Base-by-base conservation (phyloP, 1,140 invertebrate genomes). In the Drosophila kohkoa region DNA sequence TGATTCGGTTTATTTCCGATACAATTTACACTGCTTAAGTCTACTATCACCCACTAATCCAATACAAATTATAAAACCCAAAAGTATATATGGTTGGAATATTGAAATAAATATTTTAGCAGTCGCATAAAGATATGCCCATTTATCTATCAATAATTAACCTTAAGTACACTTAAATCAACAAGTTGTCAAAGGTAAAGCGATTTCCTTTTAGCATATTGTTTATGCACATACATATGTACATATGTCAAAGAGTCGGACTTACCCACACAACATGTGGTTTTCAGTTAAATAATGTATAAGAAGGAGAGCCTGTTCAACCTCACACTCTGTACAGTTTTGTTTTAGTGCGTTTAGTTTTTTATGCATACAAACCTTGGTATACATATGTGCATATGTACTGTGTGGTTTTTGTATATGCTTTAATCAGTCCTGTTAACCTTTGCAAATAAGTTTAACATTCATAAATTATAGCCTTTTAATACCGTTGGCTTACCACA, bases 381-480 rank as follows among this genome's bases (percentile, higher is more conserved):
- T 13, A 10, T 41, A 28, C 20, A 15, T 13, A 35, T 15, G 15
- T 15, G 15, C 25, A 60, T 28, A 28, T n/a, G 20, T 43, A 58
- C 10, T 10, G 10, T 25, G 13, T 65, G 35, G 20, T 41, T 62
- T 43, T 49, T 52, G 51, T 58, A 8, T 68, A 16, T 64, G 67
- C 51, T 51, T 52, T 60, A 30, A 35, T 13, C 41, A 60, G 65
- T 16, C 49, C 13, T 16, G 25, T 77, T 72, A 77, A 62, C 63
- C 63, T 73, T 77, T 73, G 38, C 51, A 49, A 67, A 63, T 48
- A 51, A 62, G 60, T 76, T 66, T 65, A 35, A 41, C 68, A 66
- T 60, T 25, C 69, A 77, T 73, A 73, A 73, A 63, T 77, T 43
- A 73, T 69, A 32, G 10, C 51, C 15, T 58, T 75, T 69, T 57